Conservation (phyloP, 1,140 invertebrate genomes). For the Mya arenaria region DNA sequence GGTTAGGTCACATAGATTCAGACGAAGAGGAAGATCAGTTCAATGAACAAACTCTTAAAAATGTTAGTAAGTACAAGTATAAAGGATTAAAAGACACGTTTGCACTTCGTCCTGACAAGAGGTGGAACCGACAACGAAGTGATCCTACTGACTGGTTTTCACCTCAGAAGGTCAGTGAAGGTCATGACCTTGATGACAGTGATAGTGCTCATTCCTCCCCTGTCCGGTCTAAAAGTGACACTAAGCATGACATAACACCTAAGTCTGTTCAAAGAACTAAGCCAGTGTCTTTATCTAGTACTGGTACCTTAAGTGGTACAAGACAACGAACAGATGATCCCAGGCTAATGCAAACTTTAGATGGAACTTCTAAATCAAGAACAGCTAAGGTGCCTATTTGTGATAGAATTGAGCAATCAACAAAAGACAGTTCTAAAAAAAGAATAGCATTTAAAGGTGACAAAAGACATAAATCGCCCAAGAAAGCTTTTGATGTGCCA, state of each 20-base stretch:
- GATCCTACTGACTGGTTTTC: slow-evolving; percentile 34
- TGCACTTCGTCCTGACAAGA: slow-evolving; percentile 18
- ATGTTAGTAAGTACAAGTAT: slow-evolving; percentile 35
- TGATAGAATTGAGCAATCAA: slow-evolving; percentile 43
- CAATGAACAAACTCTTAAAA: slow-evolving; percentile 16
- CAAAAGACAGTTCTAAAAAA: no score
- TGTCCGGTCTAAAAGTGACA: no score
- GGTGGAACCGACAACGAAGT: not conserved
- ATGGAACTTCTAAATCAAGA: not conserved
- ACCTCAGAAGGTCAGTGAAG: not conserved
- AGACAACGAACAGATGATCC: slow-evolving; percentile 18
- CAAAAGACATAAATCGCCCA: not conserved
- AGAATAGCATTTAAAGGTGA: no score
- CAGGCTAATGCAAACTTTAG: slow-evolving; percentile 16
- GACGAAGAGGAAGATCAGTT: slow-evolving; percentile 15
- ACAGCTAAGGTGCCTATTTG: slow-evolving; percentile 15
- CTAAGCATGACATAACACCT: not conserved
- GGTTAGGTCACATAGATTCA: not conserved
- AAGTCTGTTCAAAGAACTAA: not conserved
- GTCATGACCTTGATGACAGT: not conserved
- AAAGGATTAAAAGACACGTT: slow-evolving; percentile 43
- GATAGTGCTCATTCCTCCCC: no score
- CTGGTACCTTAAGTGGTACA: not conserved
- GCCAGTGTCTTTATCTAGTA: slow-evolving; percentile 28
- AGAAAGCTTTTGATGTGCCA: slow-evolving; percentile 16